Evolutionary conservation across 1,140 invertebrate genomes (phyloP), one percentile per base, ranked within the genome.

Genomic region (Trichonephila clavipes): DNA sequence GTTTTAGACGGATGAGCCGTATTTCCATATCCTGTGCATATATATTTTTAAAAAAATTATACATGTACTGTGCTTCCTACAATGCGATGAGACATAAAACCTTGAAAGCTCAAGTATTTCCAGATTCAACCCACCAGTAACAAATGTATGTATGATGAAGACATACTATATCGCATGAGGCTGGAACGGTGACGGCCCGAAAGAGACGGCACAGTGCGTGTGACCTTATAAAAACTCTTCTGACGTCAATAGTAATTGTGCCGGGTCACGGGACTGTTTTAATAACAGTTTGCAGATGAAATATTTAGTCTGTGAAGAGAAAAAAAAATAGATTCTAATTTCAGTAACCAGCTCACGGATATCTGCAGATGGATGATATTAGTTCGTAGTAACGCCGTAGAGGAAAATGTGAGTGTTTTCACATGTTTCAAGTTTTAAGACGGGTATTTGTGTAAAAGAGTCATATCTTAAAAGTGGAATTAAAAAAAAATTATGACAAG

Each of bases 221-320:
- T 89, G 64, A 89, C 88, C 88, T 77, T 89, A 72, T 72, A 89
- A 89, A 89, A 77, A 19, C 21, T 72, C 62, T 40, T 44, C 58
- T 89, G 87, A 89, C 87, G 87, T 89, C 87, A 89, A 89, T 89
- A 28, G 44, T 21, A 89, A 69, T 89, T 51, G 40, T 72, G 66
- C 44, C 40, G 87, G 66, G 66, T 89, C 87, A 72, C 40, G 87
- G 40, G 87, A 72, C 66, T 69, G 64, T 72, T 69, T 89, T 72
- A 89, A 89, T 72, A 85, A 85, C 44, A 51, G 82, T 85, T 85
- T 85, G 51, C 82, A 85, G 82, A 85, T 85, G 82, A 85, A 58
- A 34, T 72, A 72, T 72, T 72, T 72, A 72, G 69, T 72, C 69
- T 24, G 64, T 24, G 24, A 14, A 14, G 28, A 72, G 28, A 72